A percentile compares a stretch with the other conserved stretches of the same genome.
phyloP scores from a whole-genome alignment of 2,888 invertebrate genomes.

The Thecophora atra region DNA sequence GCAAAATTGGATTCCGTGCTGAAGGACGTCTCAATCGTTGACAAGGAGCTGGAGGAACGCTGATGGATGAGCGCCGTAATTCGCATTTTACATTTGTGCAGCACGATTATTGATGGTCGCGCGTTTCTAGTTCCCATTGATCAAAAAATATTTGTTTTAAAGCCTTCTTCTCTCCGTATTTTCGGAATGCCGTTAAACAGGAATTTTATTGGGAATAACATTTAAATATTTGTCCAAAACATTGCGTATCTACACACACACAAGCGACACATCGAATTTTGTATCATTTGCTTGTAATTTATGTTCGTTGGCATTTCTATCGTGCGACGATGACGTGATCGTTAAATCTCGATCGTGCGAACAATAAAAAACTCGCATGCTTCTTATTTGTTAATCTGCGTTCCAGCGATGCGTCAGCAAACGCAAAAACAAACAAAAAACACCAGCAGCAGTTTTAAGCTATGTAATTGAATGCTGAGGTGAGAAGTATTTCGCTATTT shows the following conservation, averaged over 20 bases:
- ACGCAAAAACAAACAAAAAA: conserved; percentile 18
- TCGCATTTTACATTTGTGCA: neutral
- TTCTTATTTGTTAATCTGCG: no score
- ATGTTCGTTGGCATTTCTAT: no score
- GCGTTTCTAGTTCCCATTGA: neutral
- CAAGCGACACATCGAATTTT: no score
- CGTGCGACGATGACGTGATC: neutral
- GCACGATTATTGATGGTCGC: neutral
- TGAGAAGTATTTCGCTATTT: conserved; percentile 29
- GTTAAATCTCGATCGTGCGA: neutral
- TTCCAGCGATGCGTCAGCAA: conserved; percentile 3
- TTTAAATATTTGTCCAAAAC: no score
- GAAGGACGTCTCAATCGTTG: neutral
- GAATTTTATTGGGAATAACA: no score
- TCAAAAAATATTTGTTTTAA: neutral
- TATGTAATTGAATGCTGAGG: conserved; percentile 29
- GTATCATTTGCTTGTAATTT: no score
- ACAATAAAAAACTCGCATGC: neutral
- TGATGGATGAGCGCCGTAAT: neutral
- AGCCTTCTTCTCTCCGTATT: no score
- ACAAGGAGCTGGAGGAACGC: neutral
- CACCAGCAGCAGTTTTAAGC: conserved; percentile 19
- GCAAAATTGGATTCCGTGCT: neutral
- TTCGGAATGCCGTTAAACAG: no score
- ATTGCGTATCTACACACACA: no score